These are phyloP conservation scores for Uloborus plumipes DNA, from an alignment of 2,888 invertebrate species.

Conservation along the genomic window DNA sequence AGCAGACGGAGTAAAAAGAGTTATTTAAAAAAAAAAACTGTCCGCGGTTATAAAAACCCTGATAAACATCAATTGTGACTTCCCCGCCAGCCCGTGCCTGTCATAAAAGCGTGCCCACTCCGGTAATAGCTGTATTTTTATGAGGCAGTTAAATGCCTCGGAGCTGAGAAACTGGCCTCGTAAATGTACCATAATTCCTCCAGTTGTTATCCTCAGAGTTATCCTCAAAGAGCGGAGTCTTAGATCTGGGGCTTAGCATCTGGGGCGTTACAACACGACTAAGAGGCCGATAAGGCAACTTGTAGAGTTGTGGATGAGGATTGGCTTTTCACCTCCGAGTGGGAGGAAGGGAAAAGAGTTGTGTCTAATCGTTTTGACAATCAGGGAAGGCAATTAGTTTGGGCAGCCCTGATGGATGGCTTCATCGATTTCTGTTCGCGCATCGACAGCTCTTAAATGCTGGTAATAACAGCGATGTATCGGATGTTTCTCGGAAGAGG, in stretches of 20 bases:
- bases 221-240: conserved; percentile 18
- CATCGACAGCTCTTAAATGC: no score
- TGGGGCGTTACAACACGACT: conserved; percentile 16
- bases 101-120: conserved; percentile 31
- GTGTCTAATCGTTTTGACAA: no score
- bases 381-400: no score
- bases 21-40: conserved; percentile 13
- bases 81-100: conserved; percentile 12
- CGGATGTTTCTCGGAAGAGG: no score
- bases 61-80: conserved; percentile 49
- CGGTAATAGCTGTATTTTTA: conserved; percentile 48
- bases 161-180: conserved; percentile 50
- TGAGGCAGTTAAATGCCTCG: conserved; percentile 56
- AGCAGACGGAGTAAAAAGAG: conserved; percentile 11
- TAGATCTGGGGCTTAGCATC: conserved; percentile 33
- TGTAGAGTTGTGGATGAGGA: conserved; percentile 20
- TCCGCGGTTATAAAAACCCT: conserved; percentile 54
- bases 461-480: no score
- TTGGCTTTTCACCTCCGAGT: no score
- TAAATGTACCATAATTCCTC: conserved; percentile 53
- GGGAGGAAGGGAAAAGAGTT: no score
- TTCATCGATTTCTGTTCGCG: no score
- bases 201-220: conserved; percentile 27
- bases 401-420: no score
- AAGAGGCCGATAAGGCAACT: conserved; percentile 39